Evolutionary conservation across 2,113 vertebrate species (phyloP).

Genomic region (Chloebia gouldiae): DNA sequence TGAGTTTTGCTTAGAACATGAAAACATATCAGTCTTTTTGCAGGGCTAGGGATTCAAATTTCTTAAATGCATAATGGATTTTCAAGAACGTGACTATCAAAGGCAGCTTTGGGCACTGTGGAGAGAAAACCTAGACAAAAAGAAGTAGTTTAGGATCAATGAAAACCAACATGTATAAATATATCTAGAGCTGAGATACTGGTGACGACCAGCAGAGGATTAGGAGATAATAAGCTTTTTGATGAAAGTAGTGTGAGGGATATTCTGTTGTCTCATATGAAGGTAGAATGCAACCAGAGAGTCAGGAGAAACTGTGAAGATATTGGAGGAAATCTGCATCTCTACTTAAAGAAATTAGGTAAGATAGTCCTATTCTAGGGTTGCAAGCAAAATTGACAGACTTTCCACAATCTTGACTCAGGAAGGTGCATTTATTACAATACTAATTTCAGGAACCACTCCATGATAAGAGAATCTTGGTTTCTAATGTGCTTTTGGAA

Average conservation of each 20-base stretch:
- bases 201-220: not conserved
- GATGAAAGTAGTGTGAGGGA: not conserved
- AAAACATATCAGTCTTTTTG: not conserved
- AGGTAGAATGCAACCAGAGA: not conserved
- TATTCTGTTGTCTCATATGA: not conserved
- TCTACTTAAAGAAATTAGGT: not conserved
- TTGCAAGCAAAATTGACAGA: not conserved
- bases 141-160: not conserved
- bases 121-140: not conserved
- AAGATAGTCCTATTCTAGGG: not conserved
- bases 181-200: not conserved
- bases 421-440: not conserved
- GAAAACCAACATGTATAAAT: not conserved
- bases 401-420: not conserved
- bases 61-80: not conserved
- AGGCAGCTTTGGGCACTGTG: not conserved
- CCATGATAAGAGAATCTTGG: not conserved
- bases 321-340: not conserved
- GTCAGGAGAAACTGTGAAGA: not conserved
- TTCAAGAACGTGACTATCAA: not conserved
- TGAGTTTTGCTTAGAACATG: not conserved
- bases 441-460: not conserved
- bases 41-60: not conserved
- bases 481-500: not conserved
- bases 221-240: not conserved